Evolutionary conservation across 2,797 vertebrate species (phyloP).

Genomic region (Varecia variegata): DNA sequence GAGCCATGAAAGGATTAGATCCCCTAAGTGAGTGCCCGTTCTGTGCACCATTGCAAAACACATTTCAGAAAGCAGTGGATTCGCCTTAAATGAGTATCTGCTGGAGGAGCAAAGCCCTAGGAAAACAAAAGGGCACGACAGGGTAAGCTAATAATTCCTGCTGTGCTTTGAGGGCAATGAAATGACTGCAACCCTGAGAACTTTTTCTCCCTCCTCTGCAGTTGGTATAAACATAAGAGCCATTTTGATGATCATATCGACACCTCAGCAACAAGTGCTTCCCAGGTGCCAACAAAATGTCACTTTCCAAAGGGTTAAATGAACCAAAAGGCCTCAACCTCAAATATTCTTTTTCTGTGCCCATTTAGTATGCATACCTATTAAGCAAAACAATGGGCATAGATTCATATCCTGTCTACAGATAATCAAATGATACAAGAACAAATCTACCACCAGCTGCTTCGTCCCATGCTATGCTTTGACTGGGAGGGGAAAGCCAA

Average conservation of each 20-base stretch:
- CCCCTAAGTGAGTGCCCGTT: conserved; percentile 67
- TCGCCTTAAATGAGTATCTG: conserved; percentile 64
- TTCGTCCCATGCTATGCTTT: conserved; percentile 80
- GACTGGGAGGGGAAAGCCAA: conserved; percentile 85
- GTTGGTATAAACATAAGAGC: conserved; percentile 79
- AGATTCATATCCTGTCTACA: conserved; percentile 71
- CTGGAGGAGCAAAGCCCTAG: conserved; percentile 72
- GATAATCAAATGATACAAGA: conserved; percentile 73
- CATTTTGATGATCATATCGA: conserved; percentile 78
- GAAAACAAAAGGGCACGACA: conserved; percentile 74
- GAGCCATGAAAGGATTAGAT: conserved; percentile 71
- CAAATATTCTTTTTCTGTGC: conserved; percentile 41
- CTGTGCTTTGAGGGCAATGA: conserved; percentile 77
- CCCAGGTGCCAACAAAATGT: conserved; percentile 73
- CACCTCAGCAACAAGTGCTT: conserved; percentile 76
- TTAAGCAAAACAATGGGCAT: conserved; percentile 69
- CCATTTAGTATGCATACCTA: conserved; percentile 56
- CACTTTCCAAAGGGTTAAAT: conserved; percentile 75
- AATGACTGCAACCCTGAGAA: conserved; percentile 78
- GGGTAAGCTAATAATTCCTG: conserved; percentile 78
- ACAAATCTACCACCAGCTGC: conserved; percentile 81
- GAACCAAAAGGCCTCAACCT: conserved; percentile 55
- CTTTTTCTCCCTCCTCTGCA: conserved; percentile 72
- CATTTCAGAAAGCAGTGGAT: conserved; percentile 71
- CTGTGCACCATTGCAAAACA: conserved; percentile 70